Percentiles rank a stretch among this genome's conserved stretches.
These are phyloP conservation scores for Eciton burchellii DNA, from an alignment of 1,140 invertebrate genomes.

Conservation along the genomic window DNA sequence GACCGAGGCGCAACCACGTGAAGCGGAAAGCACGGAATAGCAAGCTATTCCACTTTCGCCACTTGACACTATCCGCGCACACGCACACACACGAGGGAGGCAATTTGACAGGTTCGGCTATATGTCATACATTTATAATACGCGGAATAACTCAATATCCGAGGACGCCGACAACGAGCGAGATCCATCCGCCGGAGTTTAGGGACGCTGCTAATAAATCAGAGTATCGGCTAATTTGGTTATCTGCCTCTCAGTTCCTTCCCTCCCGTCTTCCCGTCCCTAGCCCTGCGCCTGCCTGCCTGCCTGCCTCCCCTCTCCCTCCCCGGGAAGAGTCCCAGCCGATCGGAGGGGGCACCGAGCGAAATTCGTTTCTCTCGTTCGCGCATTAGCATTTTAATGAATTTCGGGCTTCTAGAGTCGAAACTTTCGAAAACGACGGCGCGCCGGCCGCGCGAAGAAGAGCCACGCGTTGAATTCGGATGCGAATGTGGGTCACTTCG, in stretches of 20 bases:
- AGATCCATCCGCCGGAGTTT: conserved; percentile 37
- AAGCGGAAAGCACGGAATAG: too few relatives aligned
- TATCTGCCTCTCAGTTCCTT: conserved; percentile 49
- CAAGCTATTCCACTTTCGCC: background rate
- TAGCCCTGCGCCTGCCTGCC: too few relatives aligned
- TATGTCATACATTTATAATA: conserved; percentile 61
- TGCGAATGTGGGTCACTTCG: conserved; percentile 37
- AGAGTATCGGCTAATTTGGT: conserved; percentile 66
- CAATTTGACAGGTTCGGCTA: conserved; percentile 37
- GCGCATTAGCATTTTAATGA: conserved; percentile 65
- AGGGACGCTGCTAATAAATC: conserved; percentile 62
- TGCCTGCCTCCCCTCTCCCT: background rate
- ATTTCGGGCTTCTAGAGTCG: conserved; percentile 57
- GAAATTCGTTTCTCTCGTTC: conserved; percentile 64
- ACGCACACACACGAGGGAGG: background rate
- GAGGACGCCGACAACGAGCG: conserved; percentile 37
- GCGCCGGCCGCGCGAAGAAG: conserved; percentile 14
- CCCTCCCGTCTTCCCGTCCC: background rate
- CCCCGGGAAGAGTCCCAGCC: conserved; percentile 58
- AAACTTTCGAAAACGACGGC: conserved; percentile 40
- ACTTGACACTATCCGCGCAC: background rate
- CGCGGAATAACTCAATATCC: conserved; percentile 59
- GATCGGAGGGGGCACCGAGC: background rate
- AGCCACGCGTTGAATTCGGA: conserved; percentile 29
- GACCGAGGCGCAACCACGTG: too few relatives aligned